Conservation (phyloP, 1,140 invertebrate genomes). For the Pectinophora gossypiella region DNA sequence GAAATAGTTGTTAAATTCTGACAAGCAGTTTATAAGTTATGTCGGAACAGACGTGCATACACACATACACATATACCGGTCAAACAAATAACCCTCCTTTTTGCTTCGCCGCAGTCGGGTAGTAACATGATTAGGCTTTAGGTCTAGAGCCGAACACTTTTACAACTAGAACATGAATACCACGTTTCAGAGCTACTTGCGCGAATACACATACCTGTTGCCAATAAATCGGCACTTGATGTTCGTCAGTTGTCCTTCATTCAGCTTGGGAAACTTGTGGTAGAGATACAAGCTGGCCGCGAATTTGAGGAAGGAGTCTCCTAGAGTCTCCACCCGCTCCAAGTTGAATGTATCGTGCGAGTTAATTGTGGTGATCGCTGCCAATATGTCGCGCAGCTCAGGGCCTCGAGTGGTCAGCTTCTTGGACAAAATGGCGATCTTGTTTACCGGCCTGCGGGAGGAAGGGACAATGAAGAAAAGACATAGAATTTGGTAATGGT, state of each 20-base stretch:
- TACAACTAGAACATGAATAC: no score
- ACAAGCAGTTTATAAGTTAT: no score
- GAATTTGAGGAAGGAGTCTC: constrained; percentile 93
- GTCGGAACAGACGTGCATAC: no score
- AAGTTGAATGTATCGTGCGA: constrained; percentile 88
- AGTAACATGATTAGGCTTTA: no score
- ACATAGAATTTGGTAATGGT: no score
- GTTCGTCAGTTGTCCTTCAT: constrained; percentile 86
- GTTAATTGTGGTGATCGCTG: constrained; percentile 83
- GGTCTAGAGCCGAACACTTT: no score
- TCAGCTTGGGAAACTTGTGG: constrained; percentile 79
- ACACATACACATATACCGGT: no score
- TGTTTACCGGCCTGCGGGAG: constrained; percentile 54
- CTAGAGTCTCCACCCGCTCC: constrained; percentile 90
- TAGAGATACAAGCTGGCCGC: constrained; percentile 84
- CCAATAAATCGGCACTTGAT: constrained; percentile 87
- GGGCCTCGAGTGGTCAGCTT: constrained; percentile 32
- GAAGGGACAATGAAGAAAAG: constrained; percentile 12
- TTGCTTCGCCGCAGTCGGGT: no score
- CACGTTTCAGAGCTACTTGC: no score
- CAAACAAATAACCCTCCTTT: no score
- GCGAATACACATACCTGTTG: constrained; percentile 89
- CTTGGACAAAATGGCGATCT: constrained; percentile 32
- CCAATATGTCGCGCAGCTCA: constrained; percentile 64
- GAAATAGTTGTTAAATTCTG: no score